These are phyloP conservation scores for Liodrosophila aerea DNA, from an alignment of 2,888 invertebrate genomes.

Conservation along the genomic window DNA sequence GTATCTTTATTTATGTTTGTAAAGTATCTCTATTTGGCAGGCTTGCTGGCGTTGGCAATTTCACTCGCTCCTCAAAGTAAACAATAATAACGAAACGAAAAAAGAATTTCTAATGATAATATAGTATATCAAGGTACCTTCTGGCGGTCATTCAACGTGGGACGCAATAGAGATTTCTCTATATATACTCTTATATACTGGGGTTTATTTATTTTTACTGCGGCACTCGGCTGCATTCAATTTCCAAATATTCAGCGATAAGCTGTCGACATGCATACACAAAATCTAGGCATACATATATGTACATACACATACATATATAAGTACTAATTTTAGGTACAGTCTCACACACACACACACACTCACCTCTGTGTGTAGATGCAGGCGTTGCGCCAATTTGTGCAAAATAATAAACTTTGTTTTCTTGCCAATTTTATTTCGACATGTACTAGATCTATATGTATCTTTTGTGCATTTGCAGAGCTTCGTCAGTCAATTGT, in stretches of 20 bases:
- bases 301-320: not conserved
- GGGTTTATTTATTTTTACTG: constrained; percentile 5
- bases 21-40: too few species aligned
- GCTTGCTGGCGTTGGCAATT: too few species aligned
- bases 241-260: not conserved
- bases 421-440: constrained; percentile 13
- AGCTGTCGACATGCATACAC: constrained; percentile 7
- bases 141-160: too few species aligned
- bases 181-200: not conserved
- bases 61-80: too few species aligned
- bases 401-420: constrained; percentile 9
- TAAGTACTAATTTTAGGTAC: constrained; percentile 21
- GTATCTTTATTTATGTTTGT: too few species aligned
- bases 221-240: not conserved
- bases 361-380: too few species aligned
- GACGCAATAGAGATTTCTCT: not conserved
- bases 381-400: constrained; percentile 7
- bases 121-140: too few species aligned
- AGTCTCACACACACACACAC: too few species aligned
- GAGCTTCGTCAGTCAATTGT: not conserved
- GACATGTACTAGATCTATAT: not conserved
- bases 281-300: constrained; percentile 14
- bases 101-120: too few species aligned
- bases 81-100: too few species aligned
- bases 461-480: too few species aligned